phyloP scores from a whole-genome alignment of 2,113 vertebrate genomes.

The Esox niger region DNA sequence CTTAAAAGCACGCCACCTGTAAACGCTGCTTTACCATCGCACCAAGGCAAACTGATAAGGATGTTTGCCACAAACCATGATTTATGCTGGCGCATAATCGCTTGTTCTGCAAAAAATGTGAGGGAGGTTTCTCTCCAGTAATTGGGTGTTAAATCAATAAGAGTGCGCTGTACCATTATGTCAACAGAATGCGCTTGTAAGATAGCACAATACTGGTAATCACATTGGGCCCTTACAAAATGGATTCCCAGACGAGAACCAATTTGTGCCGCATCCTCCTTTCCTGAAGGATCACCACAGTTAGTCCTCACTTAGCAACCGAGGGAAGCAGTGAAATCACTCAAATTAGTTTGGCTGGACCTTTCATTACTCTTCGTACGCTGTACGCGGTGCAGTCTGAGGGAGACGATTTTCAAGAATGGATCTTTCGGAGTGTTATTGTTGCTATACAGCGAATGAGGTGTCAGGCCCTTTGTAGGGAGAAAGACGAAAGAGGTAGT shows the following conservation, averaged over 20 bases:
- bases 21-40: neutral
- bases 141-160: constrained; percentile 6
- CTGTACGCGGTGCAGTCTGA: too few relatives aligned
- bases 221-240: neutral
- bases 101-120: neutral
- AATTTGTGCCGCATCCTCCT: neutral
- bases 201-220: neutral
- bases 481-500: too few relatives aligned
- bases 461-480: too few relatives aligned
- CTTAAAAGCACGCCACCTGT: neutral
- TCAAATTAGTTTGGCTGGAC: neutral
- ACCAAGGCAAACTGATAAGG: neutral
- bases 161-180: neutral
- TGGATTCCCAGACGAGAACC: neutral
- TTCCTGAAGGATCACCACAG: neutral
- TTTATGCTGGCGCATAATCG: neutral
- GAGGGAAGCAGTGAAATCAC: neutral
- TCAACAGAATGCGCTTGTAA: neutral
- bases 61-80: neutral
- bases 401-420: too few relatives aligned
- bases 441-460: too few relatives aligned
- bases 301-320: neutral
- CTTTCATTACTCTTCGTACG: neutral
- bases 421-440: too few relatives aligned
- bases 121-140: neutral